Base-by-base conservation (phyloP, 2,797 vertebrate genomes). In the Sebastes iracundus region DNA sequence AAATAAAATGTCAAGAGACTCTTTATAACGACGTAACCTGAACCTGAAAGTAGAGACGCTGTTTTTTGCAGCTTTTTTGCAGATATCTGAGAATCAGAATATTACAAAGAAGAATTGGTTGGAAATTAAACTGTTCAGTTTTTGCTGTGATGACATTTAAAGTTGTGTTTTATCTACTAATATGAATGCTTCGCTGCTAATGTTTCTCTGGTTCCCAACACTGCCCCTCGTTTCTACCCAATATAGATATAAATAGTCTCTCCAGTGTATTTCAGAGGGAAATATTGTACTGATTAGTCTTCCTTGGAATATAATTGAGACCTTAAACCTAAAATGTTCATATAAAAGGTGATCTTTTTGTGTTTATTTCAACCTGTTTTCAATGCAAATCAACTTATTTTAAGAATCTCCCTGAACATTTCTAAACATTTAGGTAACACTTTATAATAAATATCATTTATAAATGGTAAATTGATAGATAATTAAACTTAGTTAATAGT, bases 151-250 rank as follows among this genome's bases (percentile, higher is more conserved):
- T 63, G 79, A 72, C 71, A 80, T 88, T 83, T 87, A 78, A 85
- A 80, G 81, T 81, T 77, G 8, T 77, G 75, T 79, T 86, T 86
- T 81, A 86, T 87, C 87, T 82, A 3, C 79, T 14, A n/a, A 74
- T 42, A 80, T 23, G 9, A 79, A 83, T 38, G 23, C 30, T 63
- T 2, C 5, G 38, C 73, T 80, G 65, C 72, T 80, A 81, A 80
- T 66, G 52, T 64, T 62, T 32, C 23, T 33, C 25, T 33, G 33
- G 20, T 55, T 52, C 25, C 11, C 53, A 53, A 33, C 25, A 4
- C 63, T 20, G 20, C 38, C 30, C 58, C 25, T 18, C 10, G 56
- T 23, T 46, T 35, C 22, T 20, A 61, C 49, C 11, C 16, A 20
- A 20, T 30, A 32, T 35, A 68, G 69, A 80, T 66, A 33, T 30